Conservation (phyloP, 2,797 vertebrate species). For the Pangasius djambal region DNA sequence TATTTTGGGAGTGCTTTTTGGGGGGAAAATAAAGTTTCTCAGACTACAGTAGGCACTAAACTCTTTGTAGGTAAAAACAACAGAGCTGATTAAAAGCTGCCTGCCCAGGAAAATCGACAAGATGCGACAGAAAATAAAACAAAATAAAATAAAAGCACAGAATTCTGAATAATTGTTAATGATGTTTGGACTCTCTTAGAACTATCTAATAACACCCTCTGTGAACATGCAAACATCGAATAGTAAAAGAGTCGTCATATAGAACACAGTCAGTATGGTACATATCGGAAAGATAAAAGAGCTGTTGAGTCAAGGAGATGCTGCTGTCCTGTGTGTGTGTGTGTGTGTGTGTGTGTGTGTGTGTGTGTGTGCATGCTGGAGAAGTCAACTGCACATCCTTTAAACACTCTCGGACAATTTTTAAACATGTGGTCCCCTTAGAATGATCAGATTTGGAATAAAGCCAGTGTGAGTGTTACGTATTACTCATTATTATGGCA, state of each 20-base stretch:
- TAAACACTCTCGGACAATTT: slow-evolving; percentile 37
- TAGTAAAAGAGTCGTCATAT: slow-evolving; percentile 56
- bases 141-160: slow-evolving; percentile 49
- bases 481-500: slow-evolving; percentile 33
- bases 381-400: background rate
- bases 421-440: slow-evolving; percentile 43
- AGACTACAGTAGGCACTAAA: slow-evolving; percentile 42
- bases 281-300: slow-evolving; percentile 46
- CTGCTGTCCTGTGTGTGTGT: slow-evolving; percentile 15
- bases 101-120: slow-evolving; percentile 5
- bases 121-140: slow-evolving; percentile 4
- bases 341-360: slow-evolving; percentile 17
- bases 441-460: slow-evolving; percentile 47
- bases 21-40: slow-evolving; percentile 13
- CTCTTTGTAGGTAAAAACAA: slow-evolving; percentile 56
- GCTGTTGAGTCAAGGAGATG: slow-evolving; percentile 33
- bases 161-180: slow-evolving; percentile 51
- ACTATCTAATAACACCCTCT: slow-evolving; percentile 50
- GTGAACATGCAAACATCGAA: slow-evolving; percentile 61
- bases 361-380: slow-evolving; percentile 33
- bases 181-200: slow-evolving; percentile 35
- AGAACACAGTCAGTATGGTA: slow-evolving; percentile 62
- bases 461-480: slow-evolving; percentile 37
- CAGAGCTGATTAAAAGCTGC: slow-evolving; percentile 64
- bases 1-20: background rate